These are phyloP conservation scores for Bombus turneri DNA, from an alignment of 1,140 invertebrate species.

Conservation along the genomic window DNA sequence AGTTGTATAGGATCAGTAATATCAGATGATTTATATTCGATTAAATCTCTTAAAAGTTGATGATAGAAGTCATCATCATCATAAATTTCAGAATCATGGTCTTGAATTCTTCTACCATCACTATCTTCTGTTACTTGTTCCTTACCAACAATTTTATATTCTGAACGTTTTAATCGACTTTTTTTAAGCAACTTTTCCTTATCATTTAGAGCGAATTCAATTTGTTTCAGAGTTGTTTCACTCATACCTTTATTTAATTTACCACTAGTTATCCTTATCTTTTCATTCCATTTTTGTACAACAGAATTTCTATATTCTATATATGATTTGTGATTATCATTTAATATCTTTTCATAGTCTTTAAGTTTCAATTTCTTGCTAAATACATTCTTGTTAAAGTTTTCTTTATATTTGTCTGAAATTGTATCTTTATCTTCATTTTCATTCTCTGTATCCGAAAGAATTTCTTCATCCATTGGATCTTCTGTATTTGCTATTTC, in stretches of 20 bases:
- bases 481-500: conserved; percentile 67
- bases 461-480: conserved; percentile 82
- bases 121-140: conserved; percentile 68
- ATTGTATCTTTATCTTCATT: conserved; percentile 74
- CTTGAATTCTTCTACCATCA: conserved; percentile 82
- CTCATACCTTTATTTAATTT: conserved; percentile 86
- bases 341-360: conserved; percentile 86
- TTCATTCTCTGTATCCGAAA: conserved; percentile 82
- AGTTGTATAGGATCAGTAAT: conserved; percentile 91
- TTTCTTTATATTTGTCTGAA: conserved; percentile 79
- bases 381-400: conserved; percentile 72
- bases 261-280: conserved; percentile 88
- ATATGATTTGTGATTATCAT: conserved; percentile 86
- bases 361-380: conserved; percentile 85
- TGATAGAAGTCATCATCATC: conserved; percentile 99
- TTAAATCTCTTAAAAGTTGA: conserved; percentile 94
- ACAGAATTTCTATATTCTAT: conserved; percentile 88
- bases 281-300: conserved; percentile 96
- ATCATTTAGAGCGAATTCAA: conserved; percentile 92
- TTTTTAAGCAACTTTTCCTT: conserved; percentile 89
- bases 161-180: conserved; percentile 91
- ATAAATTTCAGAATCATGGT: conserved; percentile 93
- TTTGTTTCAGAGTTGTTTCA: conserved; percentile 91
- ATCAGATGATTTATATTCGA: conserved; percentile 93
- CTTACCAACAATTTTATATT: conserved; percentile 89